A percentile compares a stretch with the other conserved stretches of the same genome.
Conservation (phyloP, 2,797 vertebrate species). For the Coregonus ussuriensis region DNA sequence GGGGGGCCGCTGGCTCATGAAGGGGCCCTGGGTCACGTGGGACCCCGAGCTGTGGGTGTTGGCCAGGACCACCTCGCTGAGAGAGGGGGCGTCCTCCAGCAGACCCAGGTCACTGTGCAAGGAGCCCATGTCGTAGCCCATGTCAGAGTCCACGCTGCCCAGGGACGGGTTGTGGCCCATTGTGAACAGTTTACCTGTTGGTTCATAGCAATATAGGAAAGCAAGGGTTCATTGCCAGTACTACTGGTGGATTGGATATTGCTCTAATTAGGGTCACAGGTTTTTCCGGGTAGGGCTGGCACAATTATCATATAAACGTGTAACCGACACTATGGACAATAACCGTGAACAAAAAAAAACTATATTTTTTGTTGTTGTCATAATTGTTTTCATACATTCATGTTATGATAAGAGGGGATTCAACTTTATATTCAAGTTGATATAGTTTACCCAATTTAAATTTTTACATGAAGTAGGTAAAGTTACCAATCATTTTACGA, state of each 20-base stretch:
- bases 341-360: no score
- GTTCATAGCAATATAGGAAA: background rate
- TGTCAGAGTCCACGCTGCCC: constrained; percentile 89
- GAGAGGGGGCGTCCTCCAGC: constrained; percentile 82
- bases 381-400: no score
- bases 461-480: no score
- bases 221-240: background rate
- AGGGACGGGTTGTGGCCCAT: constrained; percentile 88
- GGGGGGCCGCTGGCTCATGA: constrained; percentile 83
- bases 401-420: no score
- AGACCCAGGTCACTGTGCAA: constrained; percentile 87
- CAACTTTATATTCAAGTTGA: no score
- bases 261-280: no score
- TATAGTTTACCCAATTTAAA: no score
- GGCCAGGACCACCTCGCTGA: constrained; percentile 81
- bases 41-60: constrained; percentile 70
- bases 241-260: background rate
- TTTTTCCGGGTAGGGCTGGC: no score
- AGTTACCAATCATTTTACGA: no score
- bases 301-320: no score
- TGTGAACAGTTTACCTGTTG: constrained; percentile 87
- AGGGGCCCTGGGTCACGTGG: constrained; percentile 74
- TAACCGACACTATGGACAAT: no score
- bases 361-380: no score
- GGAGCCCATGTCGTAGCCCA: constrained; percentile 88